Evolutionary conservation across 2,113 vertebrate species (phyloP).

Genomic region (Arenaria interpres): DNA sequence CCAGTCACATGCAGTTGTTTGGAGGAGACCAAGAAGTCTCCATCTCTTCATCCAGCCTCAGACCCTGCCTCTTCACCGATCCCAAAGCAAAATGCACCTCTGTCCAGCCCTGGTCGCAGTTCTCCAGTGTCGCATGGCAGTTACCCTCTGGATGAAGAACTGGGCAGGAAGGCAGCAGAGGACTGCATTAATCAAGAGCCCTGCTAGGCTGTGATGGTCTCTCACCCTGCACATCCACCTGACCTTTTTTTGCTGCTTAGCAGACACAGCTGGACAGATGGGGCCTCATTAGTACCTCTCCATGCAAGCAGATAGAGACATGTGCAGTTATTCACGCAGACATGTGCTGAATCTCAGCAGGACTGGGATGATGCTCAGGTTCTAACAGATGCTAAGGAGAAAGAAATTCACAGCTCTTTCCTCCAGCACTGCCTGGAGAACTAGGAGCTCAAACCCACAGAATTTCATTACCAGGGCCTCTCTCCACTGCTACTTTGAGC

Average conservation of each 20-base stretch:
- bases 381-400: background rate
- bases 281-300: background rate
- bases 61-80: background rate
- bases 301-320: background rate
- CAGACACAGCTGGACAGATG: constrained; percentile 8
- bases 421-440: background rate
- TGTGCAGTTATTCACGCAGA: background rate
- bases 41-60: background rate
- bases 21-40: background rate
- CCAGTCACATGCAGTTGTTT: background rate
- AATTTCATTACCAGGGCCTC: background rate
- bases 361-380: background rate
- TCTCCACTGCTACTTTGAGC: background rate
- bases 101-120: background rate
- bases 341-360: background rate
- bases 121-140: background rate
- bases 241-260: background rate
- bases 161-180: background rate
- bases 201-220: background rate
- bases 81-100: background rate
- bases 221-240: background rate
- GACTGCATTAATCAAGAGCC: background rate
- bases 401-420: background rate
- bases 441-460: background rate
- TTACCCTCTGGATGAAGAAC: background rate